phyloP scores from a whole-genome alignment of 1,140 invertebrate species.

The Charaxes varanes region DNA sequence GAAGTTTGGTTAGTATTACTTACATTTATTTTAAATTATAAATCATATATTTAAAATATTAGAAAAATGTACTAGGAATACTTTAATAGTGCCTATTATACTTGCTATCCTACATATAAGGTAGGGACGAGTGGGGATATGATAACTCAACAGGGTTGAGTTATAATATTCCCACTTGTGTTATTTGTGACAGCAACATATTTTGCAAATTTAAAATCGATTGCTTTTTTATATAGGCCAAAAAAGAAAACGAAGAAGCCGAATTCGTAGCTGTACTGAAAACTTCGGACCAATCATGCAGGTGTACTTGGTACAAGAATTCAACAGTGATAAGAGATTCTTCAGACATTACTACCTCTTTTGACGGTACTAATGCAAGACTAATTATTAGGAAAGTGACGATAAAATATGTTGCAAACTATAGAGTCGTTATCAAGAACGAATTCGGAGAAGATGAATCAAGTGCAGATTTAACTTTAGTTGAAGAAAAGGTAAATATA shows the following conservation, averaged over 20 bases:
- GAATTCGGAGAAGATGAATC: conserved; percentile 90
- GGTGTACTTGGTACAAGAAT: conserved; percentile 91
- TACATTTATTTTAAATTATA: conserved; percentile 1
- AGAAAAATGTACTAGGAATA: no score
- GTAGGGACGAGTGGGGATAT: no score
- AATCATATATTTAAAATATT: no score
- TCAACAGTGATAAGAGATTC: conserved; percentile 82
- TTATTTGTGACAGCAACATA: no score
- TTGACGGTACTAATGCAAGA: conserved; percentile 87
- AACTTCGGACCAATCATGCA: conserved; percentile 83
- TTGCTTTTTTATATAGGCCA: conserved; percentile 40
- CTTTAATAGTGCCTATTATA: no score
- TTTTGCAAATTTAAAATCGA: not conserved
- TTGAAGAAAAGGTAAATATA: conserved; percentile 70
- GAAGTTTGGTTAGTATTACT: conserved; percentile 79
- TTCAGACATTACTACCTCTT: conserved; percentile 80
- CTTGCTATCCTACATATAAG: no score
- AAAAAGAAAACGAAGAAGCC: conserved; percentile 82
- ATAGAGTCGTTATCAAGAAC: conserved; percentile 87
- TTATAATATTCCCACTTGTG: no score
- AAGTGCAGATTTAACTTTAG: conserved; percentile 83
- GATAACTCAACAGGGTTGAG: no score
- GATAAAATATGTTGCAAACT: conserved; percentile 82
- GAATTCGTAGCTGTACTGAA: conserved; percentile 85
- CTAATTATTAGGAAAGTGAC: conserved; percentile 83